Evolutionary conservation across 2,888 invertebrate species (phyloP), one percentile per base, ranked within the genome.

Genomic region (Pocota personata): DNA sequence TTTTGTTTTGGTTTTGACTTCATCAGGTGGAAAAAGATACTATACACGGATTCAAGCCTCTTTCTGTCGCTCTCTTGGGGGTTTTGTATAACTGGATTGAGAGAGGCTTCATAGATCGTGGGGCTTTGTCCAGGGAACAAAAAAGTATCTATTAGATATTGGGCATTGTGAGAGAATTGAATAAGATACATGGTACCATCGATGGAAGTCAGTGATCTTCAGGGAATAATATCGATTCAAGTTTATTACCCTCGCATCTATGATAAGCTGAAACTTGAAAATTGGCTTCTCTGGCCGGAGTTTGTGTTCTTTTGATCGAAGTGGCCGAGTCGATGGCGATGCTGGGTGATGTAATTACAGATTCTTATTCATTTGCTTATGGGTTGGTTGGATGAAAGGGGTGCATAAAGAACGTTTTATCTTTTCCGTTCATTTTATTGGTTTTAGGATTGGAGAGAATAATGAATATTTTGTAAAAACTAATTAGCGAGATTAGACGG

Each of bases 171-270:
- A 78, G 83, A 66, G 77, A 32, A 35, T 48, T 21, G 40, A 48
- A 40, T 10, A 24, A 58, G 67, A 50, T 50, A 12, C 32, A 21
- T 52, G 40, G 77, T 48, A 58, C 32, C 48, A 62, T 58, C 57
- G 80, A 72, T 71, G 50, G 76, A 86, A 77, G 82, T 82, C 82
- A 82, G 71, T 86, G 86, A 86, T 86, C 82, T 82, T 86, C 77
- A 48, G 52, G 67, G 86, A 77, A 86, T 82, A 75, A 79, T 82
- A 82, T 82, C 72, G 82, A 86, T 86, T 72, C 77, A 82, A 86
- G 86, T 86, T 86, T 86, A 77, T 86, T 82, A 86, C 80, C 86
- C 86, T 67, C 80, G 67, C 71, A 72, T 77, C 72, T 62, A 64
- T 84, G 86, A 86, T 86, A 80, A 80, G 80, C 72, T 69, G 71